Evolutionary conservation across 1,140 invertebrate genomes (phyloP).

Genomic region (Dysdera silvatica): DNA sequence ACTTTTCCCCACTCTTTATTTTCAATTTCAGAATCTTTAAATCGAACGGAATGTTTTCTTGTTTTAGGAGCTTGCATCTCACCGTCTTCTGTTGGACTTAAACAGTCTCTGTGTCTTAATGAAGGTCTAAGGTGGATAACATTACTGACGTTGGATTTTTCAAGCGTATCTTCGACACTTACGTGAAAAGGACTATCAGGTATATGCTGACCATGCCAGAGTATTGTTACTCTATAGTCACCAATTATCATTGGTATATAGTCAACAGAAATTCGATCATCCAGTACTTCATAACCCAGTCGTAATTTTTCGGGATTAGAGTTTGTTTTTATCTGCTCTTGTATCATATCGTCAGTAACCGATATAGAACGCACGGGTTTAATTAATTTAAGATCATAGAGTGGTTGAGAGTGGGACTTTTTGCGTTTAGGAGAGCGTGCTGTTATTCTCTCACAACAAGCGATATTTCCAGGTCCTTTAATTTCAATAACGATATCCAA

Average conservation of each 20-base stretch:
- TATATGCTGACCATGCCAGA: conserved; percentile 33
- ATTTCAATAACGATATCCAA: conserved; percentile 34
- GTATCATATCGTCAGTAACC: background rate
- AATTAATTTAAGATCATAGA: background rate
- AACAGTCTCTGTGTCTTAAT: background rate
- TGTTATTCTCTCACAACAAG: conserved; percentile 29
- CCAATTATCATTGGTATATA: conserved; percentile 31
- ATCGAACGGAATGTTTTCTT: background rate
- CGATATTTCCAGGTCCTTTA: conserved; percentile 24
- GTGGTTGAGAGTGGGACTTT: background rate
- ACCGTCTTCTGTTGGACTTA: background rate
- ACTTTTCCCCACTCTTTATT: conserved; percentile 12
- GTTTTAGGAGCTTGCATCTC: background rate
- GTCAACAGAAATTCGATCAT: conserved; percentile 26
- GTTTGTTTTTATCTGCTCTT: background rate
- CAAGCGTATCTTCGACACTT: conserved; percentile 20
- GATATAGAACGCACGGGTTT: background rate
- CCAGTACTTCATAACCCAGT: conserved; percentile 31
- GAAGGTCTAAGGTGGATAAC: background rate
- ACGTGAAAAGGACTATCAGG: conserved; percentile 31
- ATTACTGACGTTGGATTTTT: background rate
- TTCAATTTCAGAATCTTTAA: background rate
- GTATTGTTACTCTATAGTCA: conserved; percentile 24
- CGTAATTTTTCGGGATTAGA: conserved; percentile 18
- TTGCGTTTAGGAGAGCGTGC: conserved; percentile 25